Evolutionary conservation across 2,113 vertebrate species (phyloP), one percentile per base, ranked within the genome.

Genomic region (Kryptolebias marmoratus): DNA sequence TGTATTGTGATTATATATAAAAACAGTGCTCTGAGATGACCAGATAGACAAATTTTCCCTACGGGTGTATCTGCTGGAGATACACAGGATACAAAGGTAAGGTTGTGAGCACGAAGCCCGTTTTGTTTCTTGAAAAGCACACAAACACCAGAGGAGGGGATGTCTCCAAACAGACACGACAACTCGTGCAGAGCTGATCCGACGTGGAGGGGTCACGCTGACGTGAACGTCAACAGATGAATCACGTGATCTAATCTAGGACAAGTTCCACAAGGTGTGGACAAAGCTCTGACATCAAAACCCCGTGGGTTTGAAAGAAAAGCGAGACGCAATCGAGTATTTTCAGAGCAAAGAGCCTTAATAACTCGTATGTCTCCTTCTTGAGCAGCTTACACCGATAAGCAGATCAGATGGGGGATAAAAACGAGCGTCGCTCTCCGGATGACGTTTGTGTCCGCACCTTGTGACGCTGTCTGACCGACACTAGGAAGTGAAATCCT

Each of bases 401-500:
- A 16, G 12, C 42, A 42, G 4, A 6, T 11, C 15, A 15, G 16
- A 7, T 18, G 32, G 0, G 15, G 10, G 22, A 52, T 22, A 14
- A 22, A 15, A 39, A 22, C 52, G 16, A 22, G 18, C 16, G 65
- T 66, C 0, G 31, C 3, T 30, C 0, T 0, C 6, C 14, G 0
- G 11, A 7, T 65, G 63, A 53, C 30, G 47, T 1, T n/a, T 31
- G 1, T 4, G 66, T 55, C 74, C 0, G 0, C 0, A 12, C 75
- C 81, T 52, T 42, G 59, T 8, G 56, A 56, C 44, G 61, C n/a
- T 71, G 39, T 22, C 11, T 2, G 18, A 45, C 13, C 11, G 16
- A 4, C 44, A 89, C 88, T 78, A 57, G 91, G 91, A 91, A 92
- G 87, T 36, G 39, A 72, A 61, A 36, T 27, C 16, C 48, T 59